Base-by-base conservation (phyloP, 92 coral and sea anemone genomes). In the Umimayanthus kanabou region DNA sequence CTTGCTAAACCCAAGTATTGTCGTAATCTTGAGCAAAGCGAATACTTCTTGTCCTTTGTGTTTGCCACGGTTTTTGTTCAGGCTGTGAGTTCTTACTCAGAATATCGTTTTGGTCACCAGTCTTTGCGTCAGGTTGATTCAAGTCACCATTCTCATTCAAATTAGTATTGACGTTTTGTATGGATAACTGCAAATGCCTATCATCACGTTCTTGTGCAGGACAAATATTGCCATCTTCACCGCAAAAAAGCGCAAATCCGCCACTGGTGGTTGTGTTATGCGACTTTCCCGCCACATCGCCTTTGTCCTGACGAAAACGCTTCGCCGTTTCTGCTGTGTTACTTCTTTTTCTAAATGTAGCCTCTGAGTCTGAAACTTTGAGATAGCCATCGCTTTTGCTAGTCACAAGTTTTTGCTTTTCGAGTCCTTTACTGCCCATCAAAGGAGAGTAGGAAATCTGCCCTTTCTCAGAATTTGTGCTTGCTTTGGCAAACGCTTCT, bases 351-450 rank as follows among this genome's bases (percentile, higher is more conserved):
- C 76, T 71, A 71, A 71, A 71, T 10, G 33, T 71, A 25, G 14
- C 40, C 16, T 71, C 76, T 71, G 76, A 14, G 5, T 61, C 69
- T 61, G 69, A 4, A 3, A 61, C 0, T 61, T 8, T 71, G 39
- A 71, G 76, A 77, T 77, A 45, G 65, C 81, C 81, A 43, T 78
- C 81, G 81, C 81, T 78, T 78, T 78, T 78, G 5, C 61, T 47
- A 45, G 65, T 11, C 6, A 78, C 58, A 29, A 78, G 81, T 22
- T 78, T 78, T 50, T 47, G 61, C 81, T 78, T 78, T 78, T 78
- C 65, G 4, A 78, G 25, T n/a, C 58, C 65, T 78, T 78, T 78
- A 78, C 40, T 23, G 55, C 5, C 58, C 11, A 75, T 5, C 14
- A 37, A 40, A 75, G 81, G 18, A 43, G 65, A 78, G 58, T 43